These are phyloP conservation scores for Turdus rufiventris DNA, from an alignment of 2,113 vertebrate species.

Conservation along the genomic window DNA sequence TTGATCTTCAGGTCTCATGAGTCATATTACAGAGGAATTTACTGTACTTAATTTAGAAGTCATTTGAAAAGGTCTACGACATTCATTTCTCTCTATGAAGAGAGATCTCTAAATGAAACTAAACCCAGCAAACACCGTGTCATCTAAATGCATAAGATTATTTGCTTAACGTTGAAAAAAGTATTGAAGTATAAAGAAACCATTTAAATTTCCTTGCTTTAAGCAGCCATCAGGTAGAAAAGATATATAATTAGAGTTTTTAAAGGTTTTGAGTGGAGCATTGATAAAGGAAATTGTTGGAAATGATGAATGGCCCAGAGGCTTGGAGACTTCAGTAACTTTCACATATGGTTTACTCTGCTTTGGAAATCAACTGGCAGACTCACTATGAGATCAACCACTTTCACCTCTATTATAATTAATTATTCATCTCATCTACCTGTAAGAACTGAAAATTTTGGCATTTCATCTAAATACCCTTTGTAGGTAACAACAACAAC, in stretches of 20 bases:
- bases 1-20: slow-evolving; percentile 52
- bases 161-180: not conserved
- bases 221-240: not conserved
- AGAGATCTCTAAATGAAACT: not conserved
- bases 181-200: not conserved
- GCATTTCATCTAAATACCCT: not conserved
- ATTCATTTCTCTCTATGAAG: not conserved
- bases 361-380: not conserved
- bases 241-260: not conserved
- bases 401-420: not conserved
- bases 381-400: not conserved
- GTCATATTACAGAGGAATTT: slow-evolving; percentile 39
- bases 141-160: not conserved
- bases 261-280: not conserved
- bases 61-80: not conserved
- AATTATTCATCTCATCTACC: not conserved
- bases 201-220: not conserved
- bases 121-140: not conserved
- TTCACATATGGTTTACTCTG: not conserved
- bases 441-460: not conserved
- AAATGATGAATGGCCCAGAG: not conserved
- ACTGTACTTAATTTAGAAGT: slow-evolving; percentile 54
- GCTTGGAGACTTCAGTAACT: not conserved
- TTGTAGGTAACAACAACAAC: not conserved
- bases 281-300: not conserved